Base-by-base conservation (phyloP, 2,113 vertebrate genomes). In the Alosa alosa region DNA sequence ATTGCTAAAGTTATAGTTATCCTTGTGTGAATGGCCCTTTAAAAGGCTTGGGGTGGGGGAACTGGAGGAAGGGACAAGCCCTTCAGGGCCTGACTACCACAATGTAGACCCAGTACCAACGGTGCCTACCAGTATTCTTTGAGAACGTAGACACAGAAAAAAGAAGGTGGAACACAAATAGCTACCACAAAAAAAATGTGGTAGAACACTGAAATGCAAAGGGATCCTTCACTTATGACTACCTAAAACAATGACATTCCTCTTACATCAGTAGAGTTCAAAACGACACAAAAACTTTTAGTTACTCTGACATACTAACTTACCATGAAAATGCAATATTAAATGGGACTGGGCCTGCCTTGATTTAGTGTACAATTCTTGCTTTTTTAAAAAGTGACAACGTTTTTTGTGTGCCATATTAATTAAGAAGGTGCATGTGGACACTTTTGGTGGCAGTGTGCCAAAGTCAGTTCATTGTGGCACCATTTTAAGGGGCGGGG, bases 361-460 rank as follows among this genome's bases (percentile, higher is more conserved):
- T 78, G 72, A 36, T 78, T 78, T 68, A 68, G 36, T 78, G 72
- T 78, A 39, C 72, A 78, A 31, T 78, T 78, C 72, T 78, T 39
- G 72, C 31, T 78, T 78, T 36, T 78, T 78, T 39, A 39, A 39
- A 72, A 78, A 78, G 72, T 78, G 72, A 36, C 72, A 39, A 78
- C 11, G 31, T 39, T 78, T 39, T 78, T 36, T 78, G 72, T 78
- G 72, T 78, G 72, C 72, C 72, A 78, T 78, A 41, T 39, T 4
- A 39, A 36, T 39, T 78, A 11, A 78, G 25, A 78, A 78, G 31
- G 72, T 78, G 72, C 72, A 78, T 10, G 5, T 78, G 20, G 39
- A 78, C 72, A 39, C 31, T 78, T 78, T 78, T 78, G 64, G 31
- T 78, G 72, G 31, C 72, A 36, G 0, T 39, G 36, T 39, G 10